Conservation (phyloP, 35 echinoderm and acorn worm genomes). For the Hemicentrotus pulcherrimus region DNA sequence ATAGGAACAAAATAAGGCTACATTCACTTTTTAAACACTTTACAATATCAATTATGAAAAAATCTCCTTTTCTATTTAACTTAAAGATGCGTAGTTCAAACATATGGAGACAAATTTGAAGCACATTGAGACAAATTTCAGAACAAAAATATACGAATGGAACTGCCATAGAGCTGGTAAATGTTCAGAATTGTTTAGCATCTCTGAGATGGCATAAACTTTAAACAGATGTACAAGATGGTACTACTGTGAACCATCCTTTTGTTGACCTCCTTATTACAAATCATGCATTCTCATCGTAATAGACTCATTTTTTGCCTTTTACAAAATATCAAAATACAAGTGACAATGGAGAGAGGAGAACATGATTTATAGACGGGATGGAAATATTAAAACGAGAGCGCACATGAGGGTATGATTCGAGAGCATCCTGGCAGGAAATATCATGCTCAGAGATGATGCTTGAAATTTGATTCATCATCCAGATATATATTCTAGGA, state of each 20-base stretch:
- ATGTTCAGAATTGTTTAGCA: neutral
- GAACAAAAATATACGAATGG: too few species aligned
- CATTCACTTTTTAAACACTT: too few species aligned
- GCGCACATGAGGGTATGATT: neutral
- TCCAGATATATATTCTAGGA: neutral
- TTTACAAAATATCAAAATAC: neutral
- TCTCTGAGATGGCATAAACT: neutral
- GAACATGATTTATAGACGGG: neutral
- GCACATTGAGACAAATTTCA: too few species aligned
- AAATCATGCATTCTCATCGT: neutral
- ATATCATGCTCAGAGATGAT: neutral
- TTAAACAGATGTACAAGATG: neutral
- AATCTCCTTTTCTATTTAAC: too few species aligned
- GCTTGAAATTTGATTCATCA: neutral
- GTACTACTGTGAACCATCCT: neutral
- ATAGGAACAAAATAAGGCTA: too few species aligned
- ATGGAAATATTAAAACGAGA: neutral
- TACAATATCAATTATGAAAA: too few species aligned
- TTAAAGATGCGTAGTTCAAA: too few species aligned
- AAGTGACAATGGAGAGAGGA: neutral
- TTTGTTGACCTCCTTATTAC: neutral
- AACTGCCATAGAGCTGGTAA: too few species aligned
- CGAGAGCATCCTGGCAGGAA: neutral
- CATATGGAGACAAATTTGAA: too few species aligned
- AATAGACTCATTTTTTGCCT: neutral